Evolutionary conservation across 2,797 vertebrate species (phyloP), one percentile per base, ranked within the genome.

Genomic region (Danio albolineatus): DNA sequence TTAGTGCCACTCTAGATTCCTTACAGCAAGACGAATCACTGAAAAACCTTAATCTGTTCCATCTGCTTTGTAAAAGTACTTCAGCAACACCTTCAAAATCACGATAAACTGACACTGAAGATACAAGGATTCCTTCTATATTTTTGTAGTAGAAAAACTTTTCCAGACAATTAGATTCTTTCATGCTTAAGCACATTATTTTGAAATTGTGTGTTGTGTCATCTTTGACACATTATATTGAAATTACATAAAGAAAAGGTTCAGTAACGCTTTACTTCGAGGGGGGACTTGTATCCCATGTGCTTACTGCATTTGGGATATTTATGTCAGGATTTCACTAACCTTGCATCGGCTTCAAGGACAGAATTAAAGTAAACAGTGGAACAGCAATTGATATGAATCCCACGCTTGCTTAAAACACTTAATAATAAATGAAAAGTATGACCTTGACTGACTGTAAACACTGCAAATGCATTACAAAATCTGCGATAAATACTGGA

Each of bases 401-500:
- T n/a, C 39, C 7, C 46, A 41, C 5, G 67, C 51, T 46, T 36
- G 54, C 43, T 46, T 59, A 36, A 73, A 73, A 16, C 38, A 21
- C 43, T 36, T 8, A 12, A 46, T 60, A 73, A 60, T 36, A 3
- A 14, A 60, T 60, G 46, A 48, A 60, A 17, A 1, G 19, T 38
- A 12, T 38, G 56, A 48, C 56, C 71, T 60, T 73, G 71, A 48
- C 13, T 60, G 41, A 12, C 19, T 10, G 69, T 39, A 43, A 71
- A 43, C 39, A 72, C 2, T 21, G 51, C 69, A 56, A 72, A 71
- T 54, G 38, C 51, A 56, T 51, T 43, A 43, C 38, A 56, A 72
- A n/a, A 72, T 72, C 69, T 38, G 39, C 0, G 4, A 51, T 56
- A 71, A 71, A 56, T 69, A 39, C 66, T 70, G 48, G 70, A 53